Conservation (phyloP, 2,113 vertebrate species). For the Leucosticte australis region DNA sequence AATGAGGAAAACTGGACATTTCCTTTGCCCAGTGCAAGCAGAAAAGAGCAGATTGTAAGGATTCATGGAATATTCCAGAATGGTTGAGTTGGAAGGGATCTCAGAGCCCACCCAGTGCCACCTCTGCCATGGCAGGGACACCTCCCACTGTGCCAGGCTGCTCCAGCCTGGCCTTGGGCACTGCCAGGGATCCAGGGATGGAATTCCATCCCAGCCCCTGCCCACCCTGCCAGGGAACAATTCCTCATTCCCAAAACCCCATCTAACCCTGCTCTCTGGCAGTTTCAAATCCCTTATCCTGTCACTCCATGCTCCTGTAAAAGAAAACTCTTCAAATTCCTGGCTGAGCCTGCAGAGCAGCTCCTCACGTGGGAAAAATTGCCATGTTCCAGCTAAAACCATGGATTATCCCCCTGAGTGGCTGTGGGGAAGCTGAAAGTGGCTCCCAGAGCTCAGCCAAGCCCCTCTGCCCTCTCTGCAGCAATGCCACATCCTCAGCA, state of each 20-base stretch:
- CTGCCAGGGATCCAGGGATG: neutral
- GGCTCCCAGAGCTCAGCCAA: neutral
- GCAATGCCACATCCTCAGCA: neutral
- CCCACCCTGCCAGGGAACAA: neutral
- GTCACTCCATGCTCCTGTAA: neutral
- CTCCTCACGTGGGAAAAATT: neutral
- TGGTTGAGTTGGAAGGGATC: fast-evolving
- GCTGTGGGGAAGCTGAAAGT: neutral
- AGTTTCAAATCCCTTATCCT: neutral
- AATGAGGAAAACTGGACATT: neutral
- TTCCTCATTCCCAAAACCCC: neutral
- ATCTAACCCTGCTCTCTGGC: fast-evolving
- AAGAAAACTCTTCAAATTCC: neutral
- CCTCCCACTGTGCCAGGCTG: neutral
- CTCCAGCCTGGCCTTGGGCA: neutral
- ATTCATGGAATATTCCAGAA: neutral
- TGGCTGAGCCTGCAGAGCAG: neutral
- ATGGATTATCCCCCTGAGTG: neutral
- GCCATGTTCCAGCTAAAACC: neutral
- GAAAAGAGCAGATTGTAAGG: neutral
- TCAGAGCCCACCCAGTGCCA: fast-evolving
- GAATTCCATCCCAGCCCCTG: fast-evolving
- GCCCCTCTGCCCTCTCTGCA: neutral
- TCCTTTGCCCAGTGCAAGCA: neutral
- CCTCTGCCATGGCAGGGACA: neutral